Conservation (phyloP, 2,797 vertebrate species). For the Danio jaintianensis region DNA sequence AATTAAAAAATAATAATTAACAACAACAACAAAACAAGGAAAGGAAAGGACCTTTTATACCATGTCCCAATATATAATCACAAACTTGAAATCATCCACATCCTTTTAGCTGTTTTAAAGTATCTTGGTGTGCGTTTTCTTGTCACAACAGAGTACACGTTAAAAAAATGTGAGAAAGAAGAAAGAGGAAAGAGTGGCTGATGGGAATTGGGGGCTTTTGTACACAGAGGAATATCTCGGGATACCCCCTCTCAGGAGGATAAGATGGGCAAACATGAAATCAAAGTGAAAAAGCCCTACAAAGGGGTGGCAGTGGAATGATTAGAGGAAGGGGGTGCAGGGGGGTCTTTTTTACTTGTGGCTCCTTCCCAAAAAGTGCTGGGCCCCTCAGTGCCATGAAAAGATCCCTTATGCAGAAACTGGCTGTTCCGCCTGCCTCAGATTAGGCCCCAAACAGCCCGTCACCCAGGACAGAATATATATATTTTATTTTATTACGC, state of each 20-base stretch:
- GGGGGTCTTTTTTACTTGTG: slow-evolving; percentile 43
- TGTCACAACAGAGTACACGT: slow-evolving; percentile 7
- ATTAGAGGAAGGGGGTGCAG: slow-evolving; percentile 68
- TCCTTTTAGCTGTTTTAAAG: background rate
- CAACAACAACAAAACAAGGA: slow-evolving; percentile 2
- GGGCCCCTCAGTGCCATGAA: slow-evolving; percentile 75
- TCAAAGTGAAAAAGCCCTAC: slow-evolving; percentile 81
- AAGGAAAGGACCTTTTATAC: background rate
- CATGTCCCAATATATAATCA: background rate
- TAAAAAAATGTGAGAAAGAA: background rate
- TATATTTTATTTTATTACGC: slow-evolving; percentile 67
- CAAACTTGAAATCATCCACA: background rate
- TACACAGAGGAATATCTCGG: slow-evolving; percentile 70
- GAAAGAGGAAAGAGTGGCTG: background rate
- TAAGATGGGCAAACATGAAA: slow-evolving; percentile 80
- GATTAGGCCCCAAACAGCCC: slow-evolving; percentile 73
- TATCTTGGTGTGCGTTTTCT: slow-evolving; percentile 3
- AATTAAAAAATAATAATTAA: too few species aligned
- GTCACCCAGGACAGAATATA: slow-evolving; percentile 67
- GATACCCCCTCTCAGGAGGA: slow-evolving; percentile 64
- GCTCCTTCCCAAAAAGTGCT: slow-evolving; percentile 68
- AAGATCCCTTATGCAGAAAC: slow-evolving; percentile 78
- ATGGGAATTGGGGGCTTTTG: slow-evolving; percentile 51
- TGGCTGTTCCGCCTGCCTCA: slow-evolving; percentile 74
- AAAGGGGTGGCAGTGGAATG: slow-evolving; percentile 76